Conservation (phyloP, 2,797 vertebrate species). For the Arnoldichthys spilopterus region DNA sequence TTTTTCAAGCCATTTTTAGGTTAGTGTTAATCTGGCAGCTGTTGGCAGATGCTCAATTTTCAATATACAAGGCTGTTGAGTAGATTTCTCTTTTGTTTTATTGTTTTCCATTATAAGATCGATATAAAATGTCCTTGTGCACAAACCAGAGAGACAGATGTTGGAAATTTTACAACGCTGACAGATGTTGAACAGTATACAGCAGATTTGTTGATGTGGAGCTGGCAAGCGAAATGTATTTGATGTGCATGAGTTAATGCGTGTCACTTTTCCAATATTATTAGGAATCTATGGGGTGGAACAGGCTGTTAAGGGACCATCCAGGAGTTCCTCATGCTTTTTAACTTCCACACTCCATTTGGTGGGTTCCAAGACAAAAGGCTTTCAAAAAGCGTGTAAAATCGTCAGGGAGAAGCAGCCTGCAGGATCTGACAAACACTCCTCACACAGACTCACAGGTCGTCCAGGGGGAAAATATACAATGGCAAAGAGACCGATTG, state of each 20-base stretch:
- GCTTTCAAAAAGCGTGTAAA: background rate
- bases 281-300: slow-evolving; percentile 15
- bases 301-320: slow-evolving; percentile 21
- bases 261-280: slow-evolving; percentile 9
- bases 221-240: background rate
- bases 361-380: slow-evolving; percentile 3
- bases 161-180: background rate
- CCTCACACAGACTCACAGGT: slow-evolving; percentile 33
- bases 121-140: background rate
- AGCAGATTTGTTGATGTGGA: slow-evolving; percentile 1
- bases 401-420: background rate
- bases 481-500: slow-evolving; percentile 57
- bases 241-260: background rate
- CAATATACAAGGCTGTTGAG: background rate
- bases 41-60: background rate
- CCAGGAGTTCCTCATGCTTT: slow-evolving; percentile 2
- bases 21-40: background rate
- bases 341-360: slow-evolving; percentile 17
- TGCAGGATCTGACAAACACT: background rate
- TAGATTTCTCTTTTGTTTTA: background rate
- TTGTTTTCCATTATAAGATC: background rate
- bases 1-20: no score
- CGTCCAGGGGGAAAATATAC: slow-evolving; percentile 50
- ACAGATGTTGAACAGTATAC: slow-evolving; percentile 24
- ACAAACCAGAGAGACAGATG: slow-evolving; percentile 21